These are phyloP conservation scores for Philopotamus ludificatus DNA, from an alignment of 1,140 invertebrate species.

Conservation along the genomic window DNA sequence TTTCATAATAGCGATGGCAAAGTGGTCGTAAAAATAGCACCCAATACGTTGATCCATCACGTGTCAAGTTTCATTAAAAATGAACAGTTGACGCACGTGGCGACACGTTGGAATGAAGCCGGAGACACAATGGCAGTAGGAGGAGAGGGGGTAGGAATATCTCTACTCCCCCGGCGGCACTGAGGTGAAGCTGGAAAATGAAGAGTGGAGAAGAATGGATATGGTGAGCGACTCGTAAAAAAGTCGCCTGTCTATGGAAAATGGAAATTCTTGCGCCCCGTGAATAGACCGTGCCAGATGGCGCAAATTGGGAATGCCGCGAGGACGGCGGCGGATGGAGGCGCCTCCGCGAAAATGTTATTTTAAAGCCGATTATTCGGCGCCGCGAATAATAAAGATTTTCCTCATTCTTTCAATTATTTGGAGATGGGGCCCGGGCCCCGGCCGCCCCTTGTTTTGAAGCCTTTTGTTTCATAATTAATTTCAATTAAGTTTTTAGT, in stretches of 20 bases:
- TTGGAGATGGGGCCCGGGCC: neutral
- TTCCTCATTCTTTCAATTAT: slow-evolving; percentile 28
- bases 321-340: slow-evolving; percentile 2
- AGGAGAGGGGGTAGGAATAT: neutral
- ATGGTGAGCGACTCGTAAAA: slow-evolving; percentile 27
- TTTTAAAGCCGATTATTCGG: slow-evolving; percentile 34
- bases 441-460: slow-evolving; percentile 23
- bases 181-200: slow-evolving; percentile 24
- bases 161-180: neutral
- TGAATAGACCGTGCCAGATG: slow-evolving; percentile 38
- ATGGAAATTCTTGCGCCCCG: slow-evolving; percentile 25
- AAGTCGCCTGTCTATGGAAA: slow-evolving; percentile 30
- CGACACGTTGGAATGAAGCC: slow-evolving; percentile 11
- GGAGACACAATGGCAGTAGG: slow-evolving; percentile 12
- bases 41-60: too few species aligned
- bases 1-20: too few species aligned
- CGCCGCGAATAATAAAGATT: slow-evolving; percentile 26
- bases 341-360: slow-evolving; percentile 32
- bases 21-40: too few species aligned
- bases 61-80: neutral
- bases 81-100: slow-evolving; percentile 1
- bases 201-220: slow-evolving; percentile 35
- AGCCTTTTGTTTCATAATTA: slow-evolving; percentile 32
- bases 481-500: slow-evolving; percentile 33
- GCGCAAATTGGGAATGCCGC: slow-evolving; percentile 18